A percentile compares a stretch with the other conserved stretches of the same genome.
These are phyloP conservation scores for Rhinoptilus africanus DNA, from an alignment of 2,113 vertebrate genomes.

Conservation along the genomic window DNA sequence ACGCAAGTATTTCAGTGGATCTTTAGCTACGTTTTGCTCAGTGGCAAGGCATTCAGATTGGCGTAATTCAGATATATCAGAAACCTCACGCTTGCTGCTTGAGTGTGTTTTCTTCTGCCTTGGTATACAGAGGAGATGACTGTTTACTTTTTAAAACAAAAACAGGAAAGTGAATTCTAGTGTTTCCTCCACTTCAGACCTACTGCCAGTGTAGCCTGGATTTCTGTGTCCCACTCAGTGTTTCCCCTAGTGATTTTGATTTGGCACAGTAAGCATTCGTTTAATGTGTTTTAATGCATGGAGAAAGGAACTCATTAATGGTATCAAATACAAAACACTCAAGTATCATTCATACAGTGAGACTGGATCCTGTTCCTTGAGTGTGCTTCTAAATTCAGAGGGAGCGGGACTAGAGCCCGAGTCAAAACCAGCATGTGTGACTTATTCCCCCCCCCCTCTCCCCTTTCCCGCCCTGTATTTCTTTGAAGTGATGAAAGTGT, in stretches of 20 bases:
- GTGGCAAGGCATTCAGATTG: neutral
- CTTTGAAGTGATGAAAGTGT: neutral
- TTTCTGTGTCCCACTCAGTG: neutral
- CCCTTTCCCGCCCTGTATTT: neutral
- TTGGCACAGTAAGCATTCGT: neutral
- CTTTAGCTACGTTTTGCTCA: neutral
- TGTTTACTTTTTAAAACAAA: neutral
- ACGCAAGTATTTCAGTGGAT: neutral
- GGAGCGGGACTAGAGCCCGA: neutral
- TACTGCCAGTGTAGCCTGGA: neutral
- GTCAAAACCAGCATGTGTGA: neutral
- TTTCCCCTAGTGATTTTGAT: neutral
- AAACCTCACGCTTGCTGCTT: neutral
- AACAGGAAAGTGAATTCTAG: neutral
- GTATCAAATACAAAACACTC: neutral
- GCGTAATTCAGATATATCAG: neutral
- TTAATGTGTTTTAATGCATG: neutral
- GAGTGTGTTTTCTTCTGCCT: neutral
- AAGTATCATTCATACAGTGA: neutral
- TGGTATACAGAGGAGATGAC: neutral
- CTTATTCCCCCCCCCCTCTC: neutral
- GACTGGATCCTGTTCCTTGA: neutral
- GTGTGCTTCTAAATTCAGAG: neutral
- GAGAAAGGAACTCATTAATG: neutral
- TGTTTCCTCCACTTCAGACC: neutral